Evolutionary conservation across 2,888 invertebrate species (phyloP).

Genomic region (Vanessa cardui): DNA sequence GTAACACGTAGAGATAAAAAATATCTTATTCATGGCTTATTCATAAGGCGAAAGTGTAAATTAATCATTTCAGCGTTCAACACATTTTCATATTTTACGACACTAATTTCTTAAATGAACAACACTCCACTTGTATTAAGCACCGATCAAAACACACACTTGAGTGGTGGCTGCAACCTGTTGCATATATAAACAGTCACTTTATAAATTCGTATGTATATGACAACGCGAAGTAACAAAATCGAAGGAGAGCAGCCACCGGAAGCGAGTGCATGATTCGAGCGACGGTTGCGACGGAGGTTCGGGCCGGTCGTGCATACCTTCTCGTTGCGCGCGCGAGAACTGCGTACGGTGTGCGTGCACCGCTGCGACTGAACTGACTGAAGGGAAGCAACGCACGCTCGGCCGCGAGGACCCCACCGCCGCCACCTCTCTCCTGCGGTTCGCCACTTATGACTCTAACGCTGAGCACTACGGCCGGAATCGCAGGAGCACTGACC

Average conservation of each 20-base stretch:
- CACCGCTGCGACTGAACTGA: constrained; percentile 80
- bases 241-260: constrained; percentile 70
- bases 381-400: constrained; percentile 65
- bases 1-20: constrained; percentile 21
- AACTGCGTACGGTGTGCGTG: constrained; percentile 83
- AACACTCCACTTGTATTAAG: constrained; percentile 25
- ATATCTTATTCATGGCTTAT: constrained; percentile 21
- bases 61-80: constrained; percentile 24
- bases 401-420: constrained; percentile 70
- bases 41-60: background rate
- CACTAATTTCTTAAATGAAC: constrained; percentile 1
- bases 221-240: constrained; percentile 46
- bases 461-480: constrained; percentile 73
- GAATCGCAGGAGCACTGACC: constrained; percentile 77
- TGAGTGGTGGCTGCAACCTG: constrained; percentile 27
- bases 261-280: constrained; percentile 70
- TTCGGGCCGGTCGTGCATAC: constrained; percentile 63
- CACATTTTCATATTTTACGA: constrained; percentile 36
- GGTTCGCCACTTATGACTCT: constrained; percentile 73
- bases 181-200: constrained; percentile 13
- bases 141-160: constrained; percentile 30
- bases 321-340: constrained; percentile 81
- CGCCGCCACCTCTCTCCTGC: constrained; percentile 73
- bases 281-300: constrained; percentile 47
- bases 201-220: constrained; percentile 25